These are phyloP conservation scores for Phalanger gymnotis DNA, from an alignment of 2,797 vertebrate genomes.

Conservation along the genomic window DNA sequence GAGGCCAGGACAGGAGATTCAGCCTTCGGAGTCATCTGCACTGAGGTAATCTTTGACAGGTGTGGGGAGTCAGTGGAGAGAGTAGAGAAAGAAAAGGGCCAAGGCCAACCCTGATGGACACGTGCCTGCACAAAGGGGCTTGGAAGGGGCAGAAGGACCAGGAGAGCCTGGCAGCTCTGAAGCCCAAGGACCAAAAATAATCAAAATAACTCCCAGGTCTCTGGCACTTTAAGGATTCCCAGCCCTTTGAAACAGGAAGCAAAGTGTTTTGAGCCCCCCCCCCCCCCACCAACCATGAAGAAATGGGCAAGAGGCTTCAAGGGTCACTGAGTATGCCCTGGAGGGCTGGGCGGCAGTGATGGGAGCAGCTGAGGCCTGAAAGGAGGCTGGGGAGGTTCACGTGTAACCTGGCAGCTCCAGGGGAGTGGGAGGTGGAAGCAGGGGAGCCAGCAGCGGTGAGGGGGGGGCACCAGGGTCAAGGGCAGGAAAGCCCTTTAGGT, in stretches of 20 bases:
- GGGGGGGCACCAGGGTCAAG: background rate
- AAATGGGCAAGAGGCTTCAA: background rate
- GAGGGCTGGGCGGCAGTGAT: background rate
- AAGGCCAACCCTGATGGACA: background rate
- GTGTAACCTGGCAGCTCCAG: no score
- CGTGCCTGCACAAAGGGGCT: no score
- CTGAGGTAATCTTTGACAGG: background rate
- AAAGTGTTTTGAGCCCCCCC: background rate
- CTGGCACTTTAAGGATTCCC: background rate
- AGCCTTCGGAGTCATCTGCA: background rate
- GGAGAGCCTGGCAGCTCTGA: background rate
- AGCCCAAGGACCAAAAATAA: background rate
- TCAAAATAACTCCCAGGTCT: background rate
- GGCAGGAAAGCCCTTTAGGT: accelerated
- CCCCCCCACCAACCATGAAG: background rate
- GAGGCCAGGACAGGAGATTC: background rate
- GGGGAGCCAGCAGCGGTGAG: no score
- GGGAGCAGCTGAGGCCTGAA: background rate
- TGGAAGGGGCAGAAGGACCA: no score
- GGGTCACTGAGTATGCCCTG: background rate
- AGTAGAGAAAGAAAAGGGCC: no score
- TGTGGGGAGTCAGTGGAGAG: background rate
- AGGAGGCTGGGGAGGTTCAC: background rate
- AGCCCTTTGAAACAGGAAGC: background rate
- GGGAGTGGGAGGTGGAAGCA: no score